Conservation (phyloP, 1,140 invertebrate species). For the Eciton burchellii region DNA sequence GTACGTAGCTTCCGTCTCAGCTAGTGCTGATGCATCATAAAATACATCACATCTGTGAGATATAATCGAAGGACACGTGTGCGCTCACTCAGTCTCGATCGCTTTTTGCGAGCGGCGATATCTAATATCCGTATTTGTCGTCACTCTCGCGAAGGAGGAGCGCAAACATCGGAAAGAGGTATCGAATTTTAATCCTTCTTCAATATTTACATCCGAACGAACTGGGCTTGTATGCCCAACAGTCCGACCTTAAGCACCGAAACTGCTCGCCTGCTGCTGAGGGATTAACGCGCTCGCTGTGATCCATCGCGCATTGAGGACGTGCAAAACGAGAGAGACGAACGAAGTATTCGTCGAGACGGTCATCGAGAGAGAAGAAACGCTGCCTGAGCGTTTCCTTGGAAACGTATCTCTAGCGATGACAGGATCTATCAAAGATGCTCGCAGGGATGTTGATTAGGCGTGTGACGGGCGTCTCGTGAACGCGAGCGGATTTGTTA, state of each 20-base stretch:
- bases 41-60: no score
- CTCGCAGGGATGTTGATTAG: background rate
- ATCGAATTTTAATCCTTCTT: slow-evolving; percentile 31
- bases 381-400: slow-evolving; percentile 1
- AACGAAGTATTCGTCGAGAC: background rate
- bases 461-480: background rate
- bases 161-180: slow-evolving; percentile 12
- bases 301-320: slow-evolving; percentile 8
- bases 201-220: slow-evolving; percentile 41
- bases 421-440: background rate
- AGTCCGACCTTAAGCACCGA: slow-evolving; percentile 17
- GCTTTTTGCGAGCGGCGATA: background rate
- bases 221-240: slow-evolving; percentile 9
- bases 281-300: slow-evolving; percentile 33
- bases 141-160: background rate
- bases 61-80: background rate
- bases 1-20: no score
- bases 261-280: slow-evolving; percentile 9
- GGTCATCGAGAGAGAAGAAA: background rate
- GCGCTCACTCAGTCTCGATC: background rate
- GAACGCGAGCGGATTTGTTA: slow-evolving; percentile 1
- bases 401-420: slow-evolving; percentile 9
- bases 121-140: background rate
- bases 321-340: background rate
- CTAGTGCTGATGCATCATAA: no score